Evolutionary conservation across 2,797 vertebrate species (phyloP).

Genomic region (Distichodus sexfasciatus): DNA sequence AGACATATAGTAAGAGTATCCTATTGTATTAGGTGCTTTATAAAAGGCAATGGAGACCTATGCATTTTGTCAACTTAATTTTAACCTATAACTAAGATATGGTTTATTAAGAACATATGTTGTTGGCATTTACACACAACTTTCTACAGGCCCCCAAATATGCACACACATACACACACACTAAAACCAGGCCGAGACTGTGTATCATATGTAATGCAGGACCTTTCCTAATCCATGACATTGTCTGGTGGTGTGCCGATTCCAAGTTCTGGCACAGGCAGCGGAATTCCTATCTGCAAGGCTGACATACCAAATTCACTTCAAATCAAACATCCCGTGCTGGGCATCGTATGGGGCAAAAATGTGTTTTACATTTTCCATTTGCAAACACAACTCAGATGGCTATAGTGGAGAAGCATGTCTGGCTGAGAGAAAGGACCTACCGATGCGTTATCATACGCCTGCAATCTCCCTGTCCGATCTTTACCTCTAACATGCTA

Average conservation of each 20-base stretch:
- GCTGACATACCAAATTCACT: constrained; percentile 67
- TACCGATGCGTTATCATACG: constrained; percentile 59
- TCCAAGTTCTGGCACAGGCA: constrained; percentile 52
- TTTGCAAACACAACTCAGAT: constrained; percentile 63
- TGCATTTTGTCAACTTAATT: constrained; percentile 20
- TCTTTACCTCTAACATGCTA: constrained; percentile 50
- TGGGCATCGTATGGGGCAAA: constrained; percentile 60
- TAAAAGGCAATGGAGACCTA: neutral
- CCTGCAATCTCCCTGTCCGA: constrained; percentile 41
- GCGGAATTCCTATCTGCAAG: constrained; percentile 59
- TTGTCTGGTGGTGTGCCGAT: constrained; percentile 51
- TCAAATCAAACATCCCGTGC: constrained; percentile 64
- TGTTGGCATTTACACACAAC: neutral
- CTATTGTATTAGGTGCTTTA: constrained; percentile 14
- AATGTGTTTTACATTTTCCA: constrained; percentile 75
- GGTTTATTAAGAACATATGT: constrained; percentile 36
- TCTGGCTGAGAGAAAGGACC: constrained; percentile 55
- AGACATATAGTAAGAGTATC: neutral
- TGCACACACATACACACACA: neutral
- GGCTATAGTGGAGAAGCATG: constrained; percentile 54
- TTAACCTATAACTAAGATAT: constrained; percentile 24
- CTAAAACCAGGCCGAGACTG: constrained; percentile 15
- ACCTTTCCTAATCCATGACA: constrained; percentile 53
- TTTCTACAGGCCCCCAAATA: neutral
- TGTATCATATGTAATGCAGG: constrained; percentile 42